Evolutionary conservation across 2,113 vertebrate species (phyloP).

Genomic region (Zosterops pallidus): DNA sequence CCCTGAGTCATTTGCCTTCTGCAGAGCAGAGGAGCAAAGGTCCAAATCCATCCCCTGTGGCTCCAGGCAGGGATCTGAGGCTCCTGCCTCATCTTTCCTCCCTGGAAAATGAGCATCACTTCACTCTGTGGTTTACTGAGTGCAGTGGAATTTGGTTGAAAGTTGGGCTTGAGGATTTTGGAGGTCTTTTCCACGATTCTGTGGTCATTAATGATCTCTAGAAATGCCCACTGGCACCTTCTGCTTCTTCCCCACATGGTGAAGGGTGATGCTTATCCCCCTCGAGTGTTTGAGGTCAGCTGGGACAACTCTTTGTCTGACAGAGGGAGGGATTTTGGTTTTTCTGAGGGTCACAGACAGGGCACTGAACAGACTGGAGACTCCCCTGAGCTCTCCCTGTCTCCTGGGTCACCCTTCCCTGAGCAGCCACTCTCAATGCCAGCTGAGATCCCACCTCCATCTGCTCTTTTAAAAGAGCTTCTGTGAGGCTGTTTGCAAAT

Average conservation of each 20-base stretch:
- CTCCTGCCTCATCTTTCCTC: not conserved
- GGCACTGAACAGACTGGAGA: not conserved
- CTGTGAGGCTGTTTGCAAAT: conserved; percentile 35
- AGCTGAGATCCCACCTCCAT: conserved; percentile 11
- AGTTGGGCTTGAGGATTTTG: not conserved
- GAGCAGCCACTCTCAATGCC: accelerated
- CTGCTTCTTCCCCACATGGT: accelerated
- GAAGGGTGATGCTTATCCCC: accelerated
- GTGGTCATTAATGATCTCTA: not conserved
- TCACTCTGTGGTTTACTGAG: not conserved
- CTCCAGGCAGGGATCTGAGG: not conserved
- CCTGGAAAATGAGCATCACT: not conserved
- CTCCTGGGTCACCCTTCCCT: not conserved
- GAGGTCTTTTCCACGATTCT: not conserved
- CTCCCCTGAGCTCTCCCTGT: not conserved
- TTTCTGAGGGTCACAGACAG: not conserved
- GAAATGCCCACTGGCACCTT: not conserved
- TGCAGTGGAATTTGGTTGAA: not conserved
- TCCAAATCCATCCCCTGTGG: not conserved
- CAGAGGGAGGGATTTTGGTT: not conserved
- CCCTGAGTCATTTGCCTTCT: not conserved
- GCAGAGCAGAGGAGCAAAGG: not conserved
- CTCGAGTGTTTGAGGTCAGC: not conserved
- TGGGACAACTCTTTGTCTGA: not conserved
- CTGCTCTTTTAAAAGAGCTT: not conserved